These are phyloP conservation scores for Pecten maximus DNA, from an alignment of 2,888 invertebrate genomes.

Conservation along the genomic window DNA sequence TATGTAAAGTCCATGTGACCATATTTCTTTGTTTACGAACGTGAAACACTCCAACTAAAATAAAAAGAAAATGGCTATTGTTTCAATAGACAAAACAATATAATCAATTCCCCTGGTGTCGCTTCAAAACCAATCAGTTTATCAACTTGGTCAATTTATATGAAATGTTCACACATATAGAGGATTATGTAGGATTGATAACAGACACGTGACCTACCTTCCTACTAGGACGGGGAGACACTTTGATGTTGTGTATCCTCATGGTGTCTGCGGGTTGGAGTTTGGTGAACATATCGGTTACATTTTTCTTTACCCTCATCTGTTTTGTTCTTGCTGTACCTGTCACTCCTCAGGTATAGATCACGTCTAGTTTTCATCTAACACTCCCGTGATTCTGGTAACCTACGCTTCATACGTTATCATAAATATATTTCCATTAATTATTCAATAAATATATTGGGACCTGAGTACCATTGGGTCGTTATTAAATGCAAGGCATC, in stretches of 20 bases:
- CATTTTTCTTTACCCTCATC: background rate
- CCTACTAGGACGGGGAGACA: background rate
- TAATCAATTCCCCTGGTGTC: no score
- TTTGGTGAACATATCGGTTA: background rate
- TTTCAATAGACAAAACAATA: no score
- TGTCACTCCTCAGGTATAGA: background rate
- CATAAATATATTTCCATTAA: background rate
- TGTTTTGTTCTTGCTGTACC: background rate
- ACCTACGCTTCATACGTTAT: background rate
- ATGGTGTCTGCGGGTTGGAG: background rate
- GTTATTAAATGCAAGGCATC: background rate
- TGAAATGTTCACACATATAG: no score
- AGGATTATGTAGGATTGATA: no score
- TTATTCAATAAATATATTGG: background rate
- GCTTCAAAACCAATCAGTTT: no score
- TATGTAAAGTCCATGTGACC: no score
- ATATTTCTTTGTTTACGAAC: no score
- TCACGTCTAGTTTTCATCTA: background rate
- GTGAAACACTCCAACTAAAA: no score
- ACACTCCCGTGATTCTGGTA: background rate
- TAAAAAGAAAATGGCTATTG: no score
- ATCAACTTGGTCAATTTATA: no score
- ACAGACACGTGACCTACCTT: no score
- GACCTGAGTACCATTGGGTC: background rate
- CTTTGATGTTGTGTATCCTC: background rate